A percentile compares a stretch with the other conserved stretches of the same genome.
Conservation (phyloP, 2,113 vertebrate genomes). For the Chrysochloris asiatica region DNA sequence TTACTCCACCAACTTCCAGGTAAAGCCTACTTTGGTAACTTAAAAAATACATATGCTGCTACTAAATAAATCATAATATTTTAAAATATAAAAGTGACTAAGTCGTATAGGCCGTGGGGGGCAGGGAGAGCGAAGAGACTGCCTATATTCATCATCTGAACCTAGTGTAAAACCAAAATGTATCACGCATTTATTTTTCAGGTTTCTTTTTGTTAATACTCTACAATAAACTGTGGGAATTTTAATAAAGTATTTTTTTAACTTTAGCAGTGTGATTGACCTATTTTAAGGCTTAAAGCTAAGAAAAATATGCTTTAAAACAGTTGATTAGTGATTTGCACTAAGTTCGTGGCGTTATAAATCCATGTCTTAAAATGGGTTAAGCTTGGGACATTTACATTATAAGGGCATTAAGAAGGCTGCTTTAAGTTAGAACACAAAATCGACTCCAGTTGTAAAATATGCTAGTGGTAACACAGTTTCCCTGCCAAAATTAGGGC, state of each 20-base stretch:
- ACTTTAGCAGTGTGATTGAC: constrained; percentile 14
- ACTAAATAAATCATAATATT: not conserved
- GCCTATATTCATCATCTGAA: not conserved
- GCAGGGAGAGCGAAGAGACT: too few relatives aligned
- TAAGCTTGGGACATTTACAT: constrained; percentile 4
- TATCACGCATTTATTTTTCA: not conserved
- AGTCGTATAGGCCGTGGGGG: too few relatives aligned
- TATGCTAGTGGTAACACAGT: constrained; percentile 42
- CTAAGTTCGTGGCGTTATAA: constrained; percentile 33
- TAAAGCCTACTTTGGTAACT: not conserved
- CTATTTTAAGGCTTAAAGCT: not conserved
- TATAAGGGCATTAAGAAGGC: constrained; percentile 33
- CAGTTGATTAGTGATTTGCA: not conserved
- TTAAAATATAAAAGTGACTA: not conserved
- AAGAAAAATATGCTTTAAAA: constrained; percentile 25
- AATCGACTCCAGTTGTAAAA: constrained; percentile 64
- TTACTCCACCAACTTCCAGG: not conserved
- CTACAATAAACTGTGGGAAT: not conserved
- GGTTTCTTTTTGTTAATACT: not conserved
- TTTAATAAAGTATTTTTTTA: constrained; percentile 22
- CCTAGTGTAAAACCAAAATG: not conserved
- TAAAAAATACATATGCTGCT: not conserved
- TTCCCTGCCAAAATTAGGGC: constrained; percentile 24
- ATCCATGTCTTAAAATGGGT: constrained; percentile 39
- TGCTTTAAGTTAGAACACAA: constrained; percentile 63